Percentiles rank a stretch among this genome's conserved stretches.
Evolutionary conservation across 2,797 vertebrate species (phyloP).

Genomic region (Argentina silus): DNA sequence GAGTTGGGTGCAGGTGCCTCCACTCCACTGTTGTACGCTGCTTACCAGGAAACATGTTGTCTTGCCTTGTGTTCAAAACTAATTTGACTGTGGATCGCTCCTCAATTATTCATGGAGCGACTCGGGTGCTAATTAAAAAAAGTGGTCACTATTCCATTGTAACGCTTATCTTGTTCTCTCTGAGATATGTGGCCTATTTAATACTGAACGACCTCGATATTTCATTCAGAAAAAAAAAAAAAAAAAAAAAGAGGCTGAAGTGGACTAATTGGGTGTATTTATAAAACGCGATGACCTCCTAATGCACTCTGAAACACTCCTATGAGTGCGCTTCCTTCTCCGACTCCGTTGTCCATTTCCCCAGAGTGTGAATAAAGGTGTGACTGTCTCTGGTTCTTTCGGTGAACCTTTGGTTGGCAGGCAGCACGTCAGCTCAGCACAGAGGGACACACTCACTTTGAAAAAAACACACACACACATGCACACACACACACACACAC

Average conservation of each 20-base stretch:
- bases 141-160: conserved; percentile 48
- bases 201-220: conserved; percentile 47
- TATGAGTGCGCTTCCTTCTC: conserved; percentile 28
- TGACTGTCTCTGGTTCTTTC: conserved; percentile 83
- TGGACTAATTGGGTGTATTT: conserved; percentile 57
- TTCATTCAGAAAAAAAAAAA: conserved; percentile 38
- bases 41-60: conserved; percentile 1
- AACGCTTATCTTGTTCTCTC: conserved; percentile 49
- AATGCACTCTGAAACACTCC: conserved; percentile 39
- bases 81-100: conserved; percentile 36
- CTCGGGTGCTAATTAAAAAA: conserved; percentile 56
- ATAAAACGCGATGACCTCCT: conserved; percentile 52
- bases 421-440: not conserved
- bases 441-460: not conserved
- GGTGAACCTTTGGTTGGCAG: not conserved
- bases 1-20: not conserved
- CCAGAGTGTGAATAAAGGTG: conserved; percentile 81
- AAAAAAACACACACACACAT: not conserved
- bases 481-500: not conserved
- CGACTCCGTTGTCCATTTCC: conserved; percentile 46
- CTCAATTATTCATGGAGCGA: conserved; percentile 58
- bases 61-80: conserved; percentile 22
- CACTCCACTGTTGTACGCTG: not conserved
- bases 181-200: conserved; percentile 54
- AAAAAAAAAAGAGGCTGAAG: conserved; percentile 31